These are phyloP conservation scores for Telmatherina bonti DNA, from an alignment of 2,797 vertebrate genomes.

Conservation along the genomic window DNA sequence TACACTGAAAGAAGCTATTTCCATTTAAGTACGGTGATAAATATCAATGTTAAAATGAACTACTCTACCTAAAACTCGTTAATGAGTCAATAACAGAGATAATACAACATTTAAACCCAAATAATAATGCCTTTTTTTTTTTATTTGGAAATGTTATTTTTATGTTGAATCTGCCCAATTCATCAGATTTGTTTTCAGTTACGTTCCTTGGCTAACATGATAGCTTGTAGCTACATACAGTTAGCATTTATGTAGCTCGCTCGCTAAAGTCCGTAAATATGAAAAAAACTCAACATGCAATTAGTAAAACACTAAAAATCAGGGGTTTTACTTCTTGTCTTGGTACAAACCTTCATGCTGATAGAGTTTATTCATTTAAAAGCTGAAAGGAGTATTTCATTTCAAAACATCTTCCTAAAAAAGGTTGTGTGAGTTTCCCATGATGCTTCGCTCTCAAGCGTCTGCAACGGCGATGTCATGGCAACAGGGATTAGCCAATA, in stretches of 20 bases:
- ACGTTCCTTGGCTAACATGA: neutral
- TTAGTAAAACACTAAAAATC: neutral
- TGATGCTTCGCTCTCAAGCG: slow-evolving; percentile 72
- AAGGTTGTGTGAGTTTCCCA: slow-evolving; percentile 56
- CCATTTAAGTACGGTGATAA: no score
- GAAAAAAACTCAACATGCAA: neutral
- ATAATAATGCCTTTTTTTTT: no score
- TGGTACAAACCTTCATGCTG: slow-evolving; percentile 78
- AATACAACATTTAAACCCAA: neutral
- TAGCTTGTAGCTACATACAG: slow-evolving; percentile 12
- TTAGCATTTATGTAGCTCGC: slow-evolving; percentile 24
- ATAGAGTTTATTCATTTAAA: neutral
- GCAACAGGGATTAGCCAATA: slow-evolving; percentile 70
- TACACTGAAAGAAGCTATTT: no score
- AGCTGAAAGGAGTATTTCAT: neutral
- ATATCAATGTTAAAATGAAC: no score
- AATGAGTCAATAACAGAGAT: neutral
- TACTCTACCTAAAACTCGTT: no score
- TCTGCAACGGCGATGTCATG: slow-evolving; percentile 74
- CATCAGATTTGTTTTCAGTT: neutral
- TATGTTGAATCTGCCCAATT: no score
- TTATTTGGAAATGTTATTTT: no score
- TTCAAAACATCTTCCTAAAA: slow-evolving; percentile 25
- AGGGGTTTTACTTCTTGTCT: rapidly evolving
- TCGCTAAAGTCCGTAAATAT: neutral